Percentiles rank a stretch among this genome's conserved stretches.
Conservation (phyloP, 2,888 invertebrate species). For the Zhengitettix transpicula region DNA sequence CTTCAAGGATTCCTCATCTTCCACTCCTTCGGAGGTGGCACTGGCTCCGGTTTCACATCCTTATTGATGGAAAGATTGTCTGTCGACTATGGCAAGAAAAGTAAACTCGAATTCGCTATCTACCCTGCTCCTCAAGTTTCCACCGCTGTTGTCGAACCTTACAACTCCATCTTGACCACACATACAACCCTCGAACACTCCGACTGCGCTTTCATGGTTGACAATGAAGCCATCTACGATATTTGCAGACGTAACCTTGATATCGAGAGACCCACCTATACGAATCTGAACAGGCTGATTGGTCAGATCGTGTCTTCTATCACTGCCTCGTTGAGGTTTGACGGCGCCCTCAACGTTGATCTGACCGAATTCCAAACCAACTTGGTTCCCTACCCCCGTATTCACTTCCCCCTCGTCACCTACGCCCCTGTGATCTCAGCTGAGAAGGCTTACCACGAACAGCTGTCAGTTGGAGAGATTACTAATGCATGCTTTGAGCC, state of each 20-base stretch:
- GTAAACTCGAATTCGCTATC: constrained; percentile 39
- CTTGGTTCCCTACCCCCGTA: constrained; percentile 31
- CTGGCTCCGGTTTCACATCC: constrained; percentile 40
- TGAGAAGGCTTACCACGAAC: constrained; percentile 25
- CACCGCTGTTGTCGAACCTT: constrained; percentile 22
- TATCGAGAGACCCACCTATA: constrained; percentile 35
- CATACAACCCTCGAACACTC: constrained; percentile 33
- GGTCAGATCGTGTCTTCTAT: constrained; percentile 34
- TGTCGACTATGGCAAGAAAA: constrained; percentile 43
- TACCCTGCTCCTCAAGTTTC: constrained; percentile 37
- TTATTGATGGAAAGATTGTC: constrained; percentile 40
- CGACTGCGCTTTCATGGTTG: constrained; percentile 38
- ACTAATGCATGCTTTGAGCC: constrained; percentile 37
- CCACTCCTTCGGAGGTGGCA: constrained; percentile 55
- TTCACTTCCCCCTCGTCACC: constrained; percentile 34
- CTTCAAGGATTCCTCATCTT: constrained; percentile 73
- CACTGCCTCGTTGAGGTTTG: constrained; percentile 31
- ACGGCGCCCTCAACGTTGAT: constrained; percentile 33
- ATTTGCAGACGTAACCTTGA: constrained; percentile 36
- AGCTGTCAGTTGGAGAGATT: constrained; percentile 28
- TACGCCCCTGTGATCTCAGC: constrained; percentile 24
- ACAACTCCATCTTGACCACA: constrained; percentile 37
- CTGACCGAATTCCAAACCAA: constrained; percentile 32
- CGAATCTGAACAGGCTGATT: constrained; percentile 37
- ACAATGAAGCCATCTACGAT: constrained; percentile 38